These are phyloP conservation scores for Eunapius fragilis DNA, from an alignment of 37 sponge, comb jelly and placozoan species.

Conservation along the genomic window DNA sequence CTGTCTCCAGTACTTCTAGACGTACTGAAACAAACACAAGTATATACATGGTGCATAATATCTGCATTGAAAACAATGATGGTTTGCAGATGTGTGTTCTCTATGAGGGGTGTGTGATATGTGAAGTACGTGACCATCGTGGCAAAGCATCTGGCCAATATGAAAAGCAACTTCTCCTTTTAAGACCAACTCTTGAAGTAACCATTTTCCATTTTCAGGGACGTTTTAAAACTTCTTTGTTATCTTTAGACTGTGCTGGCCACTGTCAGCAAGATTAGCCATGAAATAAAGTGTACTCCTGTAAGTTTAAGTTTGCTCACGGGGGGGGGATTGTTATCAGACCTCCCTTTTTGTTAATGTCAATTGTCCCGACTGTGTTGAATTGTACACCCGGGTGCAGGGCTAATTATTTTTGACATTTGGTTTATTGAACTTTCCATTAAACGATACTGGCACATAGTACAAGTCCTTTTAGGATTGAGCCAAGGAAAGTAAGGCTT, in stretches of 20 bases:
- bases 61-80: not conserved
- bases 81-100: slow-evolving; percentile 34
- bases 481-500: too few species aligned
- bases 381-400: too few species aligned
- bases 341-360: too few species aligned
- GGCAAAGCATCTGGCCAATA: slow-evolving; percentile 7
- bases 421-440: too few species aligned
- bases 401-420: too few species aligned
- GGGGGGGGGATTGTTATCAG: too few species aligned
- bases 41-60: not conserved
- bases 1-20: slow-evolving; percentile 76
- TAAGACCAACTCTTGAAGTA: slow-evolving; percentile 73
- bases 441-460: too few species aligned
- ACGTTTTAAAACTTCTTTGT: not conserved
- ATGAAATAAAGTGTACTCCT: slow-evolving; percentile 29
- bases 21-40: slow-evolving; percentile 43
- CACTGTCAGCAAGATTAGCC: slow-evolving; percentile 36
- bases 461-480: too few species aligned
- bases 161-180: slow-evolving; percentile 51
- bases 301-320: slow-evolving; percentile 12
- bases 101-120: slow-evolving; percentile 70
- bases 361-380: too few species aligned
- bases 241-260: slow-evolving; percentile 39
- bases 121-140: slow-evolving; percentile 76
- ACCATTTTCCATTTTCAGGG: not conserved